Evolutionary conservation across 2,888 invertebrate species (phyloP).

Genomic region (Cistogaster globosa): DNA sequence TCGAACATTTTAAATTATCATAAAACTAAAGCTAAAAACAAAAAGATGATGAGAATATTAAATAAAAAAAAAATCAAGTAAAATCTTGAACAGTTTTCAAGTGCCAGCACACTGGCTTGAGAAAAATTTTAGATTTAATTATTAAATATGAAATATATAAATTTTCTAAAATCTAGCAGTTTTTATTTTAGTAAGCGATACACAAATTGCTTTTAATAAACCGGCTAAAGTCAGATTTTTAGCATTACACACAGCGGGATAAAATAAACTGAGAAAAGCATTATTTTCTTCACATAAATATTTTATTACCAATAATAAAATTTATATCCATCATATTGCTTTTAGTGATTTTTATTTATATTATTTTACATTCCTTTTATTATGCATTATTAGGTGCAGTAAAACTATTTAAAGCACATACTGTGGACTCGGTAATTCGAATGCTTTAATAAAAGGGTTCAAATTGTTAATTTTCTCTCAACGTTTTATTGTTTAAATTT

Average conservation of each 20-base stretch:
- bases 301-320: slow-evolving; percentile 3
- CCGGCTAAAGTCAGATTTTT: slow-evolving; percentile 6
- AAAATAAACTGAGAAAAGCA: slow-evolving; percentile 7
- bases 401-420: neutral
- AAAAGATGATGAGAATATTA: neutral
- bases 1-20: slow-evolving; percentile 58
- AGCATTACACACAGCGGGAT: slow-evolving; percentile 13
- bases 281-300: slow-evolving; percentile 7
- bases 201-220: neutral
- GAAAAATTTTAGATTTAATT: slow-evolving; percentile 43
- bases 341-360: neutral
- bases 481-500: neutral
- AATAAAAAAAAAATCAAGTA: neutral
- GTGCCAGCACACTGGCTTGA: slow-evolving; percentile 31
- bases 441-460: neutral
- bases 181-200: slow-evolving; percentile 12
- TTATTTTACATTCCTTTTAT: neutral
- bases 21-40: slow-evolving; percentile 42
- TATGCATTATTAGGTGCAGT: neutral
- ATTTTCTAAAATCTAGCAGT: slow-evolving; percentile 29
- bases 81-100: slow-evolving; percentile 22
- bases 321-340: slow-evolving; percentile 2
- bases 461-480: neutral
- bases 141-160: neutral
- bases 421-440: neutral